These are phyloP conservation scores for Echeneis naucrates DNA, from an alignment of 2,797 vertebrate species.

Conservation along the genomic window DNA sequence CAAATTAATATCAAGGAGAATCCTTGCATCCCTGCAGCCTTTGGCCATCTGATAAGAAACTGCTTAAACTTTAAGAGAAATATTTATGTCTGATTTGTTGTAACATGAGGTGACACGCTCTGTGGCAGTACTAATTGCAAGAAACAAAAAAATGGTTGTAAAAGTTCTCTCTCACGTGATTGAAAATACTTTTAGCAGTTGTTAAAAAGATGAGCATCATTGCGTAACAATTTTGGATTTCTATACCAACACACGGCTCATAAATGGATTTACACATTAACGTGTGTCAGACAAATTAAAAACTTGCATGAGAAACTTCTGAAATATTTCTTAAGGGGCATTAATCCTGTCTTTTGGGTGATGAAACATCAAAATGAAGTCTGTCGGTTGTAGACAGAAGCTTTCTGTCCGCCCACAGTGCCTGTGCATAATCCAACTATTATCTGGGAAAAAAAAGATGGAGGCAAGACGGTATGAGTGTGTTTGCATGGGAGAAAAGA, in stretches of 20 bases:
- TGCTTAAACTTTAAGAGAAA: slow-evolving; percentile 37
- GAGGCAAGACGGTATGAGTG: slow-evolving; percentile 9
- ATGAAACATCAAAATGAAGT: slow-evolving; percentile 40
- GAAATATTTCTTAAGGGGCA: slow-evolving; percentile 19
- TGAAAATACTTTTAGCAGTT: background rate
- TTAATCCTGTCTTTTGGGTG: slow-evolving; percentile 31
- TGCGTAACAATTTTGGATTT: background rate
- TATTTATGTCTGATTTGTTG: slow-evolving; percentile 8
- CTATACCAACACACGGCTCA: slow-evolving; percentile 7
- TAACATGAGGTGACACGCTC: background rate
- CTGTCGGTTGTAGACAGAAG: slow-evolving; percentile 17
- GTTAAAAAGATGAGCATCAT: background rate
- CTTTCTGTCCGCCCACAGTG: slow-evolving; percentile 52
- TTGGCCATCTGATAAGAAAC: slow-evolving; percentile 48
- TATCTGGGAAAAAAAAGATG: slow-evolving; percentile 26
- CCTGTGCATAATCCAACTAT: slow-evolving; percentile 45
- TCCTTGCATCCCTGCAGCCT: slow-evolving; percentile 39
- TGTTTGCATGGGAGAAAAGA: slow-evolving; percentile 34
- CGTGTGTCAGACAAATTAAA: slow-evolving; percentile 24
- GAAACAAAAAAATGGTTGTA: background rate
- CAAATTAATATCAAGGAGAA: slow-evolving; percentile 58
- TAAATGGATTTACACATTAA: slow-evolving; percentile 25
- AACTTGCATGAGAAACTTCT: slow-evolving; percentile 15
- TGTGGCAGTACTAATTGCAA: background rate
- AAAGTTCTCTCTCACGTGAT: background rate